Percentiles rank a stretch among this genome's conserved stretches.
phyloP scores from a whole-genome alignment of 2,797 vertebrate genomes.

The Syngnathus acus region DNA sequence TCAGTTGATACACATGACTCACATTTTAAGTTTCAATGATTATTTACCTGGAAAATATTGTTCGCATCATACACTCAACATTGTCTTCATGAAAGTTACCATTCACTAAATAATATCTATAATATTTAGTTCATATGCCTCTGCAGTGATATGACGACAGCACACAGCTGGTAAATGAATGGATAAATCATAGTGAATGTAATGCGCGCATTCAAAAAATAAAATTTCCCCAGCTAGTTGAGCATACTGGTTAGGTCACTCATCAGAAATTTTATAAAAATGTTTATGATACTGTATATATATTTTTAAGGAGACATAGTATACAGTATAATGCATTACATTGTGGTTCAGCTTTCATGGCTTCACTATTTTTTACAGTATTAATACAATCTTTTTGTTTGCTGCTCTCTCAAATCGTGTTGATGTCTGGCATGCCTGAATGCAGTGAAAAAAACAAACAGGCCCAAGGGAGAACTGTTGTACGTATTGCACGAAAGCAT shows the following conservation, averaged over 20 bases:
- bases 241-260: no score
- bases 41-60: constrained; percentile 2
- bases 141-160: neutral
- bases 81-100: neutral
- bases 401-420: neutral
- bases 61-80: neutral
- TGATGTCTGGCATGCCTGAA: constrained; percentile 17
- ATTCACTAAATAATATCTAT: neutral
- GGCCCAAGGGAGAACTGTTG: constrained; percentile 34
- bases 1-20: constrained; percentile 24
- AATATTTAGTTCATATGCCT: neutral
- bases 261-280: no score
- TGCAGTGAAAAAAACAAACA: constrained; percentile 32
- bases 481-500: constrained; percentile 46
- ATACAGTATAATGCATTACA: no score
- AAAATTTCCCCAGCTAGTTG: no score
- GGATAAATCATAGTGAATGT: neutral
- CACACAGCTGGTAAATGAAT: neutral
- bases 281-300: no score
- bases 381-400: no score
- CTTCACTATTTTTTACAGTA: no score
- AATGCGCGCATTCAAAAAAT: neutral
- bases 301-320: no score
- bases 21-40: constrained; percentile 13
- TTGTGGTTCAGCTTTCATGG: no score